Evolutionary conservation across 2,797 vertebrate genomes (phyloP).

Genomic region (Pelochelys cantorii): DNA sequence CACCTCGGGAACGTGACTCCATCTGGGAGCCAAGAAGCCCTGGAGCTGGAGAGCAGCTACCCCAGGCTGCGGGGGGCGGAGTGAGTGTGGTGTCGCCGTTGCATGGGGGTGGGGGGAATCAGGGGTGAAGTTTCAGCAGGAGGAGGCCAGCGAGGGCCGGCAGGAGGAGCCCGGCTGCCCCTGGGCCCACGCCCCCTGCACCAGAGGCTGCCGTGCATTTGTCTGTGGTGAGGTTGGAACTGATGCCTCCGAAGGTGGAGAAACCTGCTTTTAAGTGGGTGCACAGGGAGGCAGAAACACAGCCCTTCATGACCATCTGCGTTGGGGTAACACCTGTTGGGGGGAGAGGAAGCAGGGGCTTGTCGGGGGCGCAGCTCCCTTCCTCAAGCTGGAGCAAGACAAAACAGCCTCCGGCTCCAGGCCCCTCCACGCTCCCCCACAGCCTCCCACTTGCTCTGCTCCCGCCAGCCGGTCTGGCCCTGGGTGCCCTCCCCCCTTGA

Average conservation of each 20-base stretch:
- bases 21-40: background rate
- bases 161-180: background rate
- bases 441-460: background rate
- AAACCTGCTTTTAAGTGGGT: accelerated
- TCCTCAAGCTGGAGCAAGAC: background rate
- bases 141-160: background rate
- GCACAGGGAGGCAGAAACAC: background rate
- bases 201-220: background rate
- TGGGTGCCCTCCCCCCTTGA: accelerated
- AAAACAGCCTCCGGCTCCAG: background rate
- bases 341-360: background rate
- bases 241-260: accelerated
- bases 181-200: background rate
- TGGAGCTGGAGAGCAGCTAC: accelerated
- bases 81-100: background rate
- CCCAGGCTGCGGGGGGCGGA: background rate
- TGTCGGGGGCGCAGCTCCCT: background rate
- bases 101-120: background rate
- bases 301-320: background rate
- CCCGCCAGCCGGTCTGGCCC: background rate
- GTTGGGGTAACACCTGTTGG: accelerated
- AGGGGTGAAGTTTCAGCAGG: background rate
- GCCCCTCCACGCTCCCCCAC: background rate
- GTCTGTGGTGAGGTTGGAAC: background rate
- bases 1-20: background rate